Evolutionary conservation across 2,113 vertebrate species (phyloP).

Genomic region (Benitochromis conjunctus): DNA sequence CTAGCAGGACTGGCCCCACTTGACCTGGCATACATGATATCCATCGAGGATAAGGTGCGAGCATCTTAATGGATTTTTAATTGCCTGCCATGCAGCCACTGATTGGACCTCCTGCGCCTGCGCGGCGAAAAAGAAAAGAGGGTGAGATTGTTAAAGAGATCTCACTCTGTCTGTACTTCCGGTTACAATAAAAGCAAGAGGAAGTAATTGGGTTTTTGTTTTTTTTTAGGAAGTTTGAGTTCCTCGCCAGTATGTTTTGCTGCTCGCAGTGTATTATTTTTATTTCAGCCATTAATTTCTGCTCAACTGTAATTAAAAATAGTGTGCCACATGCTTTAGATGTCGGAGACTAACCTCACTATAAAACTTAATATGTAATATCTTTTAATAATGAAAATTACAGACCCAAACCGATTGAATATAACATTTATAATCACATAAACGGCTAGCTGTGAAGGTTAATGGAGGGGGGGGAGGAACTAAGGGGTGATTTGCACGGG

Average conservation of each 20-base stretch:
- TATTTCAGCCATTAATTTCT: neutral
- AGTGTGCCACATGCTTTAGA: neutral
- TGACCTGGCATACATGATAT: neutral
- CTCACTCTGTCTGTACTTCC: constrained; percentile 24
- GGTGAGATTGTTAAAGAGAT: neutral
- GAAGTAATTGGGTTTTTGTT: neutral
- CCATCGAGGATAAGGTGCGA: neutral
- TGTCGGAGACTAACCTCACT: neutral
- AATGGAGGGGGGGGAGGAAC: neutral
- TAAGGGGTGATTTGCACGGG: neutral
- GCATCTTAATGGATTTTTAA: constrained; percentile 54
- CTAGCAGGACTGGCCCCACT: neutral
- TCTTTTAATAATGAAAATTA: neutral
- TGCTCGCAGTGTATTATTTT: neutral
- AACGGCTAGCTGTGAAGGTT: neutral
- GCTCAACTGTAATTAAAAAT: neutral
- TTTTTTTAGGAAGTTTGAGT: neutral
- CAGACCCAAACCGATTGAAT: neutral
- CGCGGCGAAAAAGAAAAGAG: constrained; percentile 43
- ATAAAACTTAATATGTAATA: neutral
- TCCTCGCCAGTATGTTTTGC: no score
- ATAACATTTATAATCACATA: neutral
- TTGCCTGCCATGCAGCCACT: constrained; percentile 45
- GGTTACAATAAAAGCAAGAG: neutral
- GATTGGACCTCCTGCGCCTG: constrained; percentile 62